Base-by-base conservation (phyloP, 2,797 vertebrate species). In the Molossus alvarezi region DNA sequence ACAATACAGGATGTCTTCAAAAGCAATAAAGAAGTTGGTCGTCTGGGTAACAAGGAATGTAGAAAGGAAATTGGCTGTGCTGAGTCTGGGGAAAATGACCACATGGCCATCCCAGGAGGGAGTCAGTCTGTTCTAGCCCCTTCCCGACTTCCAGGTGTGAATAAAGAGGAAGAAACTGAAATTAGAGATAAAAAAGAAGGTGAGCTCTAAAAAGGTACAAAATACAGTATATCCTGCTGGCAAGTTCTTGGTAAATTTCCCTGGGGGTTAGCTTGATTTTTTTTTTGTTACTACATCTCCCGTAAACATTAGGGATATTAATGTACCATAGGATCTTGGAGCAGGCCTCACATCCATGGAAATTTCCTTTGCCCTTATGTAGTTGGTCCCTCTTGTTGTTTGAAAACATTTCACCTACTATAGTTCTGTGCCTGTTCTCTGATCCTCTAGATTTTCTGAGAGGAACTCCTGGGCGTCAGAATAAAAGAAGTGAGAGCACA, bases 1-100 rank as follows among this genome's bases (percentile, higher is more conserved):
- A 99, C 98, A 0, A 77, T 99, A 83, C 99, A 97, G 81, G 98
- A 99, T 37, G 65, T 99, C 79, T 98, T 99, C 62, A 99, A 97
- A 77, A 84, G 97, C 18, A 98, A 98, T 76, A 98, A 98, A 88
- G 98, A 98, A 71, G 69, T 53, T 21, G 48, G 90, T 12, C 97
- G 94, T 1, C 71, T 98, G 10, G 95, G 90, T 29, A 98, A 90
- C 86, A 98, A 97, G 82, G 98, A 98, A 12, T 15, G 90, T 3
- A 98, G 97, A 77, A 97, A 98, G 89, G 97, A 97, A 60, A 67
- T 45, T 20, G 33, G 88, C 37, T 90, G 89, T 29, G 29, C 79
- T 0, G 97, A 97, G 27, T 81, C 97, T 51, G 95, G 90, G 25
- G 98, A 98, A 62, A 92, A 51, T 6, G 97, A 98, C 20, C 96